Conservation (phyloP, 2,888 invertebrate species). For the Scaptomyza reducta region DNA sequence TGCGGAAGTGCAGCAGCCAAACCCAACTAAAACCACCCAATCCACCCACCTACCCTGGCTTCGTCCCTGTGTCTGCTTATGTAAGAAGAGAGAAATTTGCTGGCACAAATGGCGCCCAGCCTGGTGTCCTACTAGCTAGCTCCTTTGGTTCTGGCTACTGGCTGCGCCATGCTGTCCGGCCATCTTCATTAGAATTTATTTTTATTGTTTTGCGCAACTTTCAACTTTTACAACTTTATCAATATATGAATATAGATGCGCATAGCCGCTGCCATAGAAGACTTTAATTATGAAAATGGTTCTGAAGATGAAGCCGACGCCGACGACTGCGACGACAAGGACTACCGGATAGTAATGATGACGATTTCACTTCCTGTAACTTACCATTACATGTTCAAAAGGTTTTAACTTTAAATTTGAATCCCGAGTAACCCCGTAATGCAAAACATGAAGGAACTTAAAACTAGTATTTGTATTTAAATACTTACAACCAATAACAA, state of each 20-base stretch:
- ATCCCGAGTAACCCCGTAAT: no score
- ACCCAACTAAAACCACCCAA: constrained; percentile 27
- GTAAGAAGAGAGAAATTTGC: constrained; percentile 74
- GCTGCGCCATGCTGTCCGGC: constrained; percentile 77
- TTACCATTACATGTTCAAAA: not conserved
- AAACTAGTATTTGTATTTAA: not conserved
- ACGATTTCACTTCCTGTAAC: not conserved
- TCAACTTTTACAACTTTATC: constrained; percentile 80
- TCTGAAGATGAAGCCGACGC: constrained; percentile 28
- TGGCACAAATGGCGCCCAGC: constrained; percentile 72
- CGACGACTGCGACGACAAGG: constrained; percentile 1
- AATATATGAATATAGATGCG: constrained; percentile 79
- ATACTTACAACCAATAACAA: not conserved
- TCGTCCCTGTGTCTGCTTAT: constrained; percentile 42
- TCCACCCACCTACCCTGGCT: constrained; percentile 15
- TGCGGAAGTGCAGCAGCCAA: constrained; percentile 76
- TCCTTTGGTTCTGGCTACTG: constrained; percentile 9
- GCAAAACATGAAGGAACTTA: no score
- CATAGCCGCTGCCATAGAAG: constrained; percentile 39
- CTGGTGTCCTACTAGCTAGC: constrained; percentile 29
- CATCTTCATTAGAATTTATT: constrained; percentile 78
- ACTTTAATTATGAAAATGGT: constrained; percentile 75
- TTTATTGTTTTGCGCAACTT: constrained; percentile 80
- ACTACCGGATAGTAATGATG: constrained; percentile 1
- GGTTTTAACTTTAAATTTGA: not conserved